phyloP scores from a whole-genome alignment of 2,888 invertebrate genomes.

The Gymnocheta viridis region DNA sequence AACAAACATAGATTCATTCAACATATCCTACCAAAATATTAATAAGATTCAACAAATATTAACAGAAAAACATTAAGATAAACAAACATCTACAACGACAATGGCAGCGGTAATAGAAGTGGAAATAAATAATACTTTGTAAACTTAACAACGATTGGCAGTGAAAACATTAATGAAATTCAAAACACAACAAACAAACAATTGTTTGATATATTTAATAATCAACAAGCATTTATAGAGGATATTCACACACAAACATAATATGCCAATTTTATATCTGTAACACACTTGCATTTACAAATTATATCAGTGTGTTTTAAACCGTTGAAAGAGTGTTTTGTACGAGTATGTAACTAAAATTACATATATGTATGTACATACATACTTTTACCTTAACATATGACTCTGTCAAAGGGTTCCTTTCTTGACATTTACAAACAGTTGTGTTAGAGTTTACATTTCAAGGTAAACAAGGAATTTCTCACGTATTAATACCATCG shows the following conservation, averaged over 20 bases:
- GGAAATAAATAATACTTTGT: neutral
- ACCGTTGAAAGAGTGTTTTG: no score
- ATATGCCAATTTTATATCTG: no score
- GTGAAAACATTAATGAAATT: constrained; percentile 10
- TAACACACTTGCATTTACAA: no score
- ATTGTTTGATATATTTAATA: constrained; percentile 33
- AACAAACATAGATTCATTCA: neutral
- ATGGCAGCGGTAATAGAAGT: neutral
- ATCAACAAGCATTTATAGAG: constrained; percentile 7
- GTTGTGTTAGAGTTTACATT: neutral
- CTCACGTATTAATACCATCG: neutral
- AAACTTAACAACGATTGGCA: neutral
- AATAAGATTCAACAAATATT: constrained; percentile 7
- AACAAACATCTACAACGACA: neutral
- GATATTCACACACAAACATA: constrained; percentile 11
- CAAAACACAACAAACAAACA: constrained; percentile 45
- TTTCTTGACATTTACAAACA: constrained; percentile 3
- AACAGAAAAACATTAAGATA: neutral
- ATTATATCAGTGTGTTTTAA: no score
- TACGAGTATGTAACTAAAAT: no score
- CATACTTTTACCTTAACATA: neutral
- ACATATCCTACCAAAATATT: neutral
- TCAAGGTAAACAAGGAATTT: constrained; percentile 20
- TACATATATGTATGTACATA: no score
- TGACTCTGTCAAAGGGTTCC: neutral